Evolutionary conservation across 30 jellyfish, hydroid and myxozoan species (phyloP), one percentile per base, ranked within the genome.

Genomic region (Mastigias papua): DNA sequence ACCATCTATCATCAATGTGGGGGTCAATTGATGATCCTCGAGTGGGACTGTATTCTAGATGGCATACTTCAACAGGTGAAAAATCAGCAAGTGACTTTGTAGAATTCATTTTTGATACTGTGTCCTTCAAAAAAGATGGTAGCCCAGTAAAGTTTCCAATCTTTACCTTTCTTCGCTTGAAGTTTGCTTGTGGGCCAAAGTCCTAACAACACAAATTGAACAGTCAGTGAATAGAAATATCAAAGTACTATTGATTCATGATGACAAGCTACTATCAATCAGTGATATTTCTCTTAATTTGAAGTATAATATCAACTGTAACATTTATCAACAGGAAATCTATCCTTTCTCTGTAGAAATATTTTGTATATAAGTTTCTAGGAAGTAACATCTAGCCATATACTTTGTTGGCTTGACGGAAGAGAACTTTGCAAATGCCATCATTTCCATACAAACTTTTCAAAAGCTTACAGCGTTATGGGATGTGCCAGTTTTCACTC

Each of bases 21-120:
- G 99, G 99, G 81, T 96, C 99, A 17, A 96, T 96, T 35, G 98
- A 87, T n/a, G 99, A 86, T 17, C 99, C 99, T 29, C 98, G 51
- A 9, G 88, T 88, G 2, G 95, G 76, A 2, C 85, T 16, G 67
- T 96, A 96, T 42, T 91, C 97, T 10, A 96, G 82, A 84, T 96
- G 97, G 76, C 99, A 96, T 16, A 96, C 95, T 68, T 96, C 99
- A 32, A 96, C 99, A 27, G 99, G 97, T 8, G 33, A 34, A 62
- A 96, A 96, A 67, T 86, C 88, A 19, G 29, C 26, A 5, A 96
- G 83, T 0, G 48, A 35, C 0, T 34, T 66, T 21, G 61, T 27
- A 28, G 69, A 50, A 20, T 76, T 69, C 88, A 96, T 68, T 54
- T 69, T 68, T 29, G 62, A 73, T 0, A 90, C 95, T 21, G 91